Evolutionary conservation across 1,140 invertebrate species (phyloP), one percentile per base, ranked within the genome.

Genomic region (Meteorus sp.): DNA sequence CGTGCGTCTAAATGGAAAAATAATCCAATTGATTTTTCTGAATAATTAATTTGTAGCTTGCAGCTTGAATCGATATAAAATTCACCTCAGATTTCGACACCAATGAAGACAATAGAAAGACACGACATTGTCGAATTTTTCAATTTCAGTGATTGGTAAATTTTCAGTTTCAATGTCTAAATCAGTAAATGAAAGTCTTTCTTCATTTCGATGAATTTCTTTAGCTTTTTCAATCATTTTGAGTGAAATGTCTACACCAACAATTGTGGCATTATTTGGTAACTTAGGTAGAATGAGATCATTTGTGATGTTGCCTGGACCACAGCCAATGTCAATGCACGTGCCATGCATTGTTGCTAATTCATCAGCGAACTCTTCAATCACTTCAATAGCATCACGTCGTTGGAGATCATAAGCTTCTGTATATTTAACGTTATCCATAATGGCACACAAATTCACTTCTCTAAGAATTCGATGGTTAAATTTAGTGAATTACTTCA

Each of bases 101-200:
- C 91, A 94, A 64, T 93, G 91, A 0, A 93, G 76, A 61, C 90
- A 89, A 68, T 92, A 91, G 65, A 93, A 92, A 0, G 91, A 93
- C 47, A 91, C 85, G 1, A 85, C 84, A 66, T 91, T 89, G 59
- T 89, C 82, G 63, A 89, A 92, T 25, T 74, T 71, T n/a, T 74
- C 82, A 8, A 74, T 63, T 58, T 83, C 61, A 13, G 83, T 69
- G 1, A 71, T 70, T 0, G 83, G 82, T 35, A 86, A 66, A 0
- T 84, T 69, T 2, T 71, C 68, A 1, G 72, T 60, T 31, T 83
- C 82, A 43, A 93, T 88, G 66, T 93, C 87, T 55, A 91, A 69
- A 19, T 85, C 75, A 1, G 79, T 68, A 67, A 90, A 94, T 2
- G 80, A 74, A 1, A 87, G 72, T 54, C 79, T 60, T 48, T 75